phyloP scores from a whole-genome alignment of 2,113 vertebrate species.

The Gambusia holbrooki region DNA sequence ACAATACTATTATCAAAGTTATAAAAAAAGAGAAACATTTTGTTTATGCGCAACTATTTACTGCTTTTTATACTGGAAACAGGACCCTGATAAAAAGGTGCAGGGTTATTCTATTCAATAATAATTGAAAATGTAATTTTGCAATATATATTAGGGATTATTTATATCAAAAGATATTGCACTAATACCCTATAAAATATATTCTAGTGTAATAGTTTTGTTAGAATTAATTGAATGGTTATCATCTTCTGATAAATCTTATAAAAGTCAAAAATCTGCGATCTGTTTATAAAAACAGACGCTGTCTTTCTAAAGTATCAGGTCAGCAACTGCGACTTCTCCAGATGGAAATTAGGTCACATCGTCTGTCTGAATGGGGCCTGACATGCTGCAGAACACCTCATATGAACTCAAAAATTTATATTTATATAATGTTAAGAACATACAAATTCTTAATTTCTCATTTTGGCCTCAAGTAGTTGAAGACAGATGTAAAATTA shows the following conservation, averaged over 20 bases:
- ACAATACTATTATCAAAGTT: no score
- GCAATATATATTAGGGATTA: not conserved
- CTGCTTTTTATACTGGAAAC: no score
- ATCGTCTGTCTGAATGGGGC: not conserved
- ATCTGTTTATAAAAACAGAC: not conserved
- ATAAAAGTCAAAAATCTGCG: not conserved
- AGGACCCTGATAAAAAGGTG: not conserved
- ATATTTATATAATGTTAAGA: not conserved
- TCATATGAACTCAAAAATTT: not conserved
- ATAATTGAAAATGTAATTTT: no score
- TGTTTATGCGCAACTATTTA: no score
- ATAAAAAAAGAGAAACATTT: no score
- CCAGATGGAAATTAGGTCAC: slow-evolving; percentile 65
- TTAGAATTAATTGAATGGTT: not conserved
- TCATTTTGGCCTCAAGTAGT: not conserved
- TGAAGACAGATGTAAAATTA: not conserved
- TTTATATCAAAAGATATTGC: not conserved
- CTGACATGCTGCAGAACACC: no score
- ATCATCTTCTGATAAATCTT: not conserved
- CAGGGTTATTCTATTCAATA: not conserved
- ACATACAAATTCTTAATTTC: not conserved
- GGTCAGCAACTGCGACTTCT: not conserved
- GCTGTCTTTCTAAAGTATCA: not conserved
- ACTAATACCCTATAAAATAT: not conserved
- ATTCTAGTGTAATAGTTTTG: not conserved